phyloP scores from a whole-genome alignment of 2,797 vertebrate genomes.

The Eulemur coronatus region DNA sequence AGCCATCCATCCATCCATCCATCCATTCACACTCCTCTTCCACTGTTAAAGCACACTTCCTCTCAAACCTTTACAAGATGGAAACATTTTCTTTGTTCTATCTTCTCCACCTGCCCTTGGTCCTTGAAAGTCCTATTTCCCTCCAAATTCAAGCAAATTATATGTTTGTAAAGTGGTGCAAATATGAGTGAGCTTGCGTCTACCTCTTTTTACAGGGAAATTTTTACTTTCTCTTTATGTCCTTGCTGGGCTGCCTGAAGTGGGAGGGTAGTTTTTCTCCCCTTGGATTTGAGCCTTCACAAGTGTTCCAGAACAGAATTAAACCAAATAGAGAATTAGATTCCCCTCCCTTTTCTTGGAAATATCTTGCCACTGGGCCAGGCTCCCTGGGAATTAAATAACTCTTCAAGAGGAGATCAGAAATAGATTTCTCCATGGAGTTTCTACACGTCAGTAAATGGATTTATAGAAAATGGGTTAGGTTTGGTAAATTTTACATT shows the following conservation, averaged over 20 bases:
- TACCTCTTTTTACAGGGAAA: neutral
- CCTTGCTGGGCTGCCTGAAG: neutral
- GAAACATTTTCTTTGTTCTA: neutral
- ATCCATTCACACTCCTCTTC: neutral
- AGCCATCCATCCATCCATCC: neutral
- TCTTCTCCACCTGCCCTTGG: neutral
- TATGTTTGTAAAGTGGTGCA: neutral
- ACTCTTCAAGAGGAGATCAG: slow-evolving; percentile 72
- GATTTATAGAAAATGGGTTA: slow-evolving; percentile 69
- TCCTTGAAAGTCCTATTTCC: neutral
- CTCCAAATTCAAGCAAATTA: slow-evolving; percentile 46
- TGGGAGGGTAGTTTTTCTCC: slow-evolving; percentile 33
- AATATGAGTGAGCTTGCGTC: neutral
- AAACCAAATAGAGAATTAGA: slow-evolving; percentile 71
- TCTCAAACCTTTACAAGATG: neutral
- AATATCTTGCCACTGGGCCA: slow-evolving; percentile 71
- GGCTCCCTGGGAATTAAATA: slow-evolving; percentile 70
- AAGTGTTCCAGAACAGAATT: slow-evolving; percentile 70
- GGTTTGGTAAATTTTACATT: slow-evolving; percentile 51
- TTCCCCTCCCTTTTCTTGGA: slow-evolving; percentile 67
- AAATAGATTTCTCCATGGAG: slow-evolving; percentile 72
- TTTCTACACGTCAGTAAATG: slow-evolving; percentile 58
- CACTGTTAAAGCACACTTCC: neutral
- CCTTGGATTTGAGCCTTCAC: slow-evolving; percentile 61
- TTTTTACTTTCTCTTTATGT: slow-evolving; percentile 22